Evolutionary conservation across 2,888 invertebrate species (phyloP), one percentile per base, ranked within the genome.

Genomic region (Globia sparganii): DNA sequence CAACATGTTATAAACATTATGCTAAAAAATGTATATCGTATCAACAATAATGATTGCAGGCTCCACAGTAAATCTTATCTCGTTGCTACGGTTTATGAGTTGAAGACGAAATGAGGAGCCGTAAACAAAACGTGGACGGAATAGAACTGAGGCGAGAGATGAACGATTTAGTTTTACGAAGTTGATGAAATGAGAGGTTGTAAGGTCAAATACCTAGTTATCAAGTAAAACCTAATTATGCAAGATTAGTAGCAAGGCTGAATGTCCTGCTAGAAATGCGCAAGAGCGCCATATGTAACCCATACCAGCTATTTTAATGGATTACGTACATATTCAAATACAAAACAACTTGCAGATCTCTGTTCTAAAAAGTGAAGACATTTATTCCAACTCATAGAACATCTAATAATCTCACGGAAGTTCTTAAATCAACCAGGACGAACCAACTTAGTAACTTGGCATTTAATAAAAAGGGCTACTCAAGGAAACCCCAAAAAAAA

Each of bases 61-160:
- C 64, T 75, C 59, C 53, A 15, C 58, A 43, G 53, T 75, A 75
- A 71, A 84, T 68, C 84, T 67, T 75, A 82, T 67, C 70, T 75
- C 68, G 84, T 72, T 56, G 56, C 46, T 71, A 62, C 68, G 37
- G 74, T 82, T 82, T 84, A 84, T 80, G 81, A 82, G 75, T 61
- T 79, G 40, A 75, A 65, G 80, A 68, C 75, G 61, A 75, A 80
- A 82, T 72, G 84, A 82, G 75, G 71, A 34, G 68, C 71, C 46
- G 61, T 82, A 84, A 84, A 82, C 84, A 75, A 80, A 61, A 84
- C 84, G 81, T 75, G 84, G 61, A 75, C 59, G 37, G 80, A 80
- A 84, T 71, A 61, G 31, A 56, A 2, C 43, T 56, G 40, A 8
- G 70, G 40, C 46, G 21, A 21, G 46, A 78, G 31, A 53, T 67